Evolutionary conservation across 1,140 invertebrate genomes (phyloP).

Genomic region (Geopemphigus sp.): DNA sequence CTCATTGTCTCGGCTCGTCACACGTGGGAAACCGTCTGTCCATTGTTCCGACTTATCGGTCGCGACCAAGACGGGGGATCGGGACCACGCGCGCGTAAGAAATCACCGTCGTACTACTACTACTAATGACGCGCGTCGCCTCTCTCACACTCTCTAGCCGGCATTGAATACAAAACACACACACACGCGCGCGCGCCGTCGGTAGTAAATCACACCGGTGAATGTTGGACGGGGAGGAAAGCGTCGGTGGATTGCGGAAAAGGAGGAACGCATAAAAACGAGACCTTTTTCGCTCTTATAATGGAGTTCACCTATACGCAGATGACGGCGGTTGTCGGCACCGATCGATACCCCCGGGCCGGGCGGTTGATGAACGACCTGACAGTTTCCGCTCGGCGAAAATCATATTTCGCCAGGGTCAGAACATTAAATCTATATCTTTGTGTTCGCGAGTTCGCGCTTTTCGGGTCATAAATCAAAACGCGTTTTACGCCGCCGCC

Average conservation of each 20-base stretch:
- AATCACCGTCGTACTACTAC: neutral
- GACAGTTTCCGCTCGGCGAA: slow-evolving; percentile 45
- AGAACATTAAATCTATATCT: slow-evolving; percentile 46
- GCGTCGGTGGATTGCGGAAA: no score
- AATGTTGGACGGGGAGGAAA: neutral
- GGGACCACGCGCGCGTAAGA: neutral
- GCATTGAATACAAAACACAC: no score
- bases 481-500: slow-evolving; percentile 9
- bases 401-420: slow-evolving; percentile 47
- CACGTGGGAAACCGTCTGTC: neutral
- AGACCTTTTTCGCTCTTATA: slow-evolving; percentile 16
- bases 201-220: slow-evolving; percentile 22
- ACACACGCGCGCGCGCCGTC: neutral
- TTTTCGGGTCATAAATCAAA: slow-evolving; percentile 48
- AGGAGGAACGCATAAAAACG: neutral
- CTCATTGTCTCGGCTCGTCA: neutral
- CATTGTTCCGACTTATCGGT: neutral
- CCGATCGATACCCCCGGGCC: slow-evolving; percentile 34
- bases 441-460: slow-evolving; percentile 30
- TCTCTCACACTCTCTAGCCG: no score
- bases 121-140: neutral
- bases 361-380: slow-evolving; percentile 43
- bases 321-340: neutral
- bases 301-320: neutral
- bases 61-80: neutral